Conservation (phyloP, 2,113 vertebrate genomes). For the Sylvia atricapilla region DNA sequence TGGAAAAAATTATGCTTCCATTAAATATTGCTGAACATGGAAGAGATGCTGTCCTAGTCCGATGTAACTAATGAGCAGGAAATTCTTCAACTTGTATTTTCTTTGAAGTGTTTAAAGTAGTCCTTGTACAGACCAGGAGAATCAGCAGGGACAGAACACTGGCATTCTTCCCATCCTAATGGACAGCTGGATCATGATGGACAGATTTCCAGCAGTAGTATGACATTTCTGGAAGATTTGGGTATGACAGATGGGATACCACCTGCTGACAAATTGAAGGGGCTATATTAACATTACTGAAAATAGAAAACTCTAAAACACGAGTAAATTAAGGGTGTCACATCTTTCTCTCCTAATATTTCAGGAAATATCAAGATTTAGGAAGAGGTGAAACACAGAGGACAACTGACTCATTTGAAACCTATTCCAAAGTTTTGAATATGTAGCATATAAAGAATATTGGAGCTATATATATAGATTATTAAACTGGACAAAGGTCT, state of each 20-base stretch:
- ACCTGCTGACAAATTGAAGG: not conserved
- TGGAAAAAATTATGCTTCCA: not conserved
- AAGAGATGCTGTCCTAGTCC: not conserved
- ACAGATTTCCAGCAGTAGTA: not conserved
- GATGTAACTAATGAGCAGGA: not conserved
- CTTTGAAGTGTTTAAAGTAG: not conserved
- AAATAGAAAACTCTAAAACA: not conserved
- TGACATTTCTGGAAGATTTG: not conserved
- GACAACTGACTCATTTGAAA: not conserved
- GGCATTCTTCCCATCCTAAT: not conserved
- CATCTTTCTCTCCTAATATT: not conserved
- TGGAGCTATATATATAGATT: fast-evolving
- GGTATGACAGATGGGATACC: not conserved
- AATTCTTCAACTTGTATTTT: not conserved
- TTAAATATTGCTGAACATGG: not conserved
- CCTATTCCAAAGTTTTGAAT: not conserved
- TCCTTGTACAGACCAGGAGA: not conserved
- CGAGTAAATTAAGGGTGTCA: not conserved
- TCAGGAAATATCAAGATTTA: not conserved
- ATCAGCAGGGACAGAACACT: not conserved
- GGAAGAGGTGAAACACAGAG: not conserved
- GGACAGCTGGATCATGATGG: not conserved
- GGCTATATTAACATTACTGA: not conserved
- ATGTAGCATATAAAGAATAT: not conserved
- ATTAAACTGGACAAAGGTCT: not conserved